Evolutionary conservation across 2,888 invertebrate species (phyloP).

Genomic region (Drosophila birchii): DNA sequence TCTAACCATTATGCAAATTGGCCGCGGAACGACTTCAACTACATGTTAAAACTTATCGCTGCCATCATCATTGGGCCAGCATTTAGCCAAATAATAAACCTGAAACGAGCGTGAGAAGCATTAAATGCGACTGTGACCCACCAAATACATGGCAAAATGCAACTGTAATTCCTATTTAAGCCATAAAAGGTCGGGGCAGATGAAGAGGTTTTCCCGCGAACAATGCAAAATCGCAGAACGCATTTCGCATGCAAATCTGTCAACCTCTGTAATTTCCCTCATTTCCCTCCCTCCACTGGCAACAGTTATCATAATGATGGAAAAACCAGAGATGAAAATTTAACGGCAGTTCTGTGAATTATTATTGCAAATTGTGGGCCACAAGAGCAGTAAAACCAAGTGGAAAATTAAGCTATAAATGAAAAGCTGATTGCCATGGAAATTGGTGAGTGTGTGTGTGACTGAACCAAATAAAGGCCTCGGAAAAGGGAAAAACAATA

Average conservation of each 20-base stretch:
- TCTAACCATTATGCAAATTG: conserved; percentile 68
- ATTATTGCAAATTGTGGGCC: conserved; percentile 39
- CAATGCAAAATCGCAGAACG: conserved; percentile 47
- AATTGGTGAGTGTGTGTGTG: conserved; percentile 12
- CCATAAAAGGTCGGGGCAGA: conserved; percentile 21
- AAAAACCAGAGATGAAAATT: conserved; percentile 49
- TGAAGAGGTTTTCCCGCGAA: conserved; percentile 15
- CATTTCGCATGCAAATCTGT: conserved; percentile 61
- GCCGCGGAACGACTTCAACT: conserved; percentile 60
- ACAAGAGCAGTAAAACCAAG: conserved; percentile 32
- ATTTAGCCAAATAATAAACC: conserved; percentile 69
- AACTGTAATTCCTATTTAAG: conserved; percentile 44
- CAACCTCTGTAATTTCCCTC: conserved; percentile 26
- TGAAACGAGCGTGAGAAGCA: conserved; percentile 58
- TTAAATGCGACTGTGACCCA: conserved; percentile 31
- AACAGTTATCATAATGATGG: conserved; percentile 62
- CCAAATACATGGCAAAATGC: conserved; percentile 39
- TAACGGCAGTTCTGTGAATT: conserved; percentile 57
- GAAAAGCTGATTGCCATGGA: conserved; percentile 27
- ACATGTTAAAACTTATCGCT: conserved; percentile 62
- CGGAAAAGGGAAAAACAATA: not conserved
- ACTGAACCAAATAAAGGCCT: conserved; percentile 1
- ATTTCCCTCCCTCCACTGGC: not conserved
- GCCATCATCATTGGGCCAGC: conserved; percentile 50
- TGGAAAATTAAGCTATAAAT: conserved; percentile 39